A percentile compares a stretch with the other conserved stretches of the same genome.
These are phyloP conservation scores for Sinella curviseta DNA, from an alignment of 1,140 invertebrate genomes.

Conservation along the genomic window DNA sequence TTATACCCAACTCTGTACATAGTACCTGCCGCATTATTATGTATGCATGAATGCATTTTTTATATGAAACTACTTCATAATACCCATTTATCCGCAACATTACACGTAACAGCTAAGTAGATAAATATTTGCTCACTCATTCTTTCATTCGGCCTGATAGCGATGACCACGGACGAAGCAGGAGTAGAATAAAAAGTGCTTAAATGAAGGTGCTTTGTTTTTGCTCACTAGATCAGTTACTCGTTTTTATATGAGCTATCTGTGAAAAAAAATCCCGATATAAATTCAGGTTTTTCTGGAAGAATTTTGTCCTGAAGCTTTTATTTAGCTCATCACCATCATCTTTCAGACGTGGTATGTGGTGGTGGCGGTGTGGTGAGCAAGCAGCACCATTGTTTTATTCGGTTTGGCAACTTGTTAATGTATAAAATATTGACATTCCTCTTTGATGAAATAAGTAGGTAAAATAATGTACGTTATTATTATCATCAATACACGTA, in stretches of 20 bases:
- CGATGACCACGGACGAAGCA: background rate
- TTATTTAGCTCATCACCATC: background rate
- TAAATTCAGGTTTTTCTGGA: slow-evolving; percentile 25
- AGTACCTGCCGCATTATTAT: too few relatives aligned
- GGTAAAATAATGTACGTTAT: too few relatives aligned
- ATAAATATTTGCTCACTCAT: slow-evolving; percentile 1
- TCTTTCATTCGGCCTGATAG: background rate
- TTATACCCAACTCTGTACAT: too few relatives aligned
- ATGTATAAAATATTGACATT: background rate
- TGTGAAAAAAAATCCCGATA: slow-evolving; percentile 2
- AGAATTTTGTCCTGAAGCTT: slow-evolving; percentile 22
- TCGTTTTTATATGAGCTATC: background rate
- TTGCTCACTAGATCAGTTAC: slow-evolving; percentile 7
- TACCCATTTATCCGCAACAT: background rate
- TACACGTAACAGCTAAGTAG: background rate
- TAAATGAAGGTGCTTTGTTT: too few relatives aligned
- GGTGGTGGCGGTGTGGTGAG: too few relatives aligned
- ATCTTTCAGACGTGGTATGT: background rate
- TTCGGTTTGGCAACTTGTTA: slow-evolving; percentile 11
- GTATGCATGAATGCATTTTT: background rate
- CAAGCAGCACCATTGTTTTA: too few relatives aligned
- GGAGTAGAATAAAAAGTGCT: too few relatives aligned
- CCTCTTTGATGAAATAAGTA: slow-evolving; percentile 6
- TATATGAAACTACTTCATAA: background rate
- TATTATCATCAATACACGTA: too few relatives aligned